Conservation (phyloP, 1,140 invertebrate genomes). For the Bursaphelenchus mucronatus region DNA sequence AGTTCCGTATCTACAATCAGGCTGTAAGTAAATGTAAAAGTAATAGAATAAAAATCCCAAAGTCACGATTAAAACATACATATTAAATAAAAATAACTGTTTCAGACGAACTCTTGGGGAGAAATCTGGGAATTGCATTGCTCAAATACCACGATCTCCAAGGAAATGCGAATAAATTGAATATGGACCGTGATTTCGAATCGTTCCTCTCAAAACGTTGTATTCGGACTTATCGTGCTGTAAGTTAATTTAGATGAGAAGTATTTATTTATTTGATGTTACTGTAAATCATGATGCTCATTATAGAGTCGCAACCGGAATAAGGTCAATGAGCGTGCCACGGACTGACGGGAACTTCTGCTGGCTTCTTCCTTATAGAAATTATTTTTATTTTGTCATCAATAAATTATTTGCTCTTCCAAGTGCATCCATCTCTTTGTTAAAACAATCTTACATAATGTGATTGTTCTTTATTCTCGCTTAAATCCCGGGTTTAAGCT, state of each 20-base stretch:
- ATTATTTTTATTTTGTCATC: too few species aligned
- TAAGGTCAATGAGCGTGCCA: too few species aligned
- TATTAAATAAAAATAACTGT: background rate
- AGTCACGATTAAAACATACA: background rate
- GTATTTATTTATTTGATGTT: too few species aligned
- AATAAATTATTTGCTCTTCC: too few species aligned
- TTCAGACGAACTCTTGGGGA: constrained; percentile 36
- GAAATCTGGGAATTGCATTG: constrained; percentile 40
- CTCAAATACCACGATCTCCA: constrained; percentile 35
- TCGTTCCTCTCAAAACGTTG: constrained; percentile 37
- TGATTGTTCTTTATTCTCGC: too few species aligned
- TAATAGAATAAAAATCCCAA: constrained; percentile 12
- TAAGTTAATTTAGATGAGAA: background rate
- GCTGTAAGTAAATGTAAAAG: constrained; percentile 38
- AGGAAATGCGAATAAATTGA: constrained; percentile 24
- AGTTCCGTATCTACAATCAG: constrained; percentile 41
- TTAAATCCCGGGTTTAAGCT: too few species aligned
- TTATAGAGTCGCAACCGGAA: too few species aligned
- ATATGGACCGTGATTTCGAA: constrained; percentile 45
- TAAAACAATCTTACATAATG: too few species aligned
- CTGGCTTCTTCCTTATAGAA: too few species aligned
- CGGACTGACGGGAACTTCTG: too few species aligned
- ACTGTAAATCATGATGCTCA: too few species aligned
- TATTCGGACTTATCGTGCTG: background rate
- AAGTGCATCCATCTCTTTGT: too few species aligned